Evolutionary conservation across 64 coral and sea anemone species (phyloP), one percentile per base, ranked within the genome.

Genomic region (Pocillopora verrucosa): DNA sequence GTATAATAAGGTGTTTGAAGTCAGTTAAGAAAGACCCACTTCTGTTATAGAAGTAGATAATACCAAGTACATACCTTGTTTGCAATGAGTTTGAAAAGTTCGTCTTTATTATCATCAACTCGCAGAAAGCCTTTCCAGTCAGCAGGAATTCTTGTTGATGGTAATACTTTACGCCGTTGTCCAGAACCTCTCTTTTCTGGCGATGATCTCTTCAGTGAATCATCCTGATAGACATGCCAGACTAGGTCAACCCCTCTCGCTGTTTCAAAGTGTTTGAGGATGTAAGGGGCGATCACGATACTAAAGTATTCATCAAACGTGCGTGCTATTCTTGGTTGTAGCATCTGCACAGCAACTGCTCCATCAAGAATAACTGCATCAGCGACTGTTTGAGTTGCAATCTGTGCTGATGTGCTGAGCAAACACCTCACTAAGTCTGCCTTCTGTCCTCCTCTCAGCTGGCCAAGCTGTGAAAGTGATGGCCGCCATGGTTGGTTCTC

Each of bases 31-130:
- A 9, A 9, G 59, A 9, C 14, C 7, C 59, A 9, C 7, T 60
- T 60, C 6, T 9, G 6, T 6, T 60, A 60, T 14, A 60, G 7
- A 9, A 60, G 59, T 60, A 60, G 14, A 60, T 14, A 60, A 60
- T n/a, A 60, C 59, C 14, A 14, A 14, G 6, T 60, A 6, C 59
- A 60, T 60, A 60, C 59, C 63, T 2, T 16, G 13, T 65, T 65
- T 19, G 82, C 72, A 14, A 92, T 75, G 56, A 80, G 60, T 25
- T 86, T 45, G 87, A 93, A 93, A 19, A 93, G 56, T 51, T 93
- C 87, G 16, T 78, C 58, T 20, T 93, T 93, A 37, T 93, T 93
- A 15, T 56, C 58, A 25, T 84, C 73, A 4, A 89, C 92, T 45
- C 78, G 62, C 0, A 93, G 72, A n/a, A n/a, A n/a, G n/a, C n/a